phyloP scores from a whole-genome alignment of 2,113 vertebrate species.

The Marcusenius ussheri region DNA sequence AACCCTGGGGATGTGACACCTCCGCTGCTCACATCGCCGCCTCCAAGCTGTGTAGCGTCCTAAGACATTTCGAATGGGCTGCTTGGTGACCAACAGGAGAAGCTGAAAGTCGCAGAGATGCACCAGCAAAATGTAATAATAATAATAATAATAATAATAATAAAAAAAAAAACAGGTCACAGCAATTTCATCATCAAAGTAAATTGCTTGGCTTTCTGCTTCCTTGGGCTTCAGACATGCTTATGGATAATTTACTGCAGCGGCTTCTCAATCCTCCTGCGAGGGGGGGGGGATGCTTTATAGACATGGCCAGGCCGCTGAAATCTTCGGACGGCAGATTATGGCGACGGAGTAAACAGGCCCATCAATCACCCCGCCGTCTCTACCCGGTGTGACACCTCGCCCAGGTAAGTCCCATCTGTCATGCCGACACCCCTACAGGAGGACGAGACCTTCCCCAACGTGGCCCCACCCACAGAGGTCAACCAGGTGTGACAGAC shows the following conservation, averaged over 20 bases:
- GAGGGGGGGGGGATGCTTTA: conserved; percentile 33
- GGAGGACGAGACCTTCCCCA: conserved; percentile 30
- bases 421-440: conserved; percentile 51
- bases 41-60: not conserved
- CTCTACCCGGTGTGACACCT: conserved; percentile 50
- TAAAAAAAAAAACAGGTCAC: conserved; percentile 29
- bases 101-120: not conserved
- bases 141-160: not conserved
- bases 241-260: conserved; percentile 38
- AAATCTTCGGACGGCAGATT: conserved; percentile 49
- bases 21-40: not conserved
- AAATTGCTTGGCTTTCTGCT: conserved; percentile 22
- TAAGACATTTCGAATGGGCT: not conserved
- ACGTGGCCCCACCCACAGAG: conserved; percentile 22
- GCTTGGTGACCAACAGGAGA: not conserved
- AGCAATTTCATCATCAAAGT: conserved; percentile 22
- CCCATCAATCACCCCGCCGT: conserved; percentile 55
- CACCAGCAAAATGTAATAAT: not conserved
- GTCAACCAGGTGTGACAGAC: conserved; percentile 3
- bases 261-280: conserved; percentile 32
- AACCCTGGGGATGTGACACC: not conserved
- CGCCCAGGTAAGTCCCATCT: conserved; percentile 52
- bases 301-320: conserved; percentile 36
- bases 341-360: conserved; percentile 49
- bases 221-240: conserved; percentile 26